Evolutionary conservation across 2,888 invertebrate genomes (phyloP), one percentile per base, ranked within the genome.

Genomic region (Cryptocheilus praepositus): DNA sequence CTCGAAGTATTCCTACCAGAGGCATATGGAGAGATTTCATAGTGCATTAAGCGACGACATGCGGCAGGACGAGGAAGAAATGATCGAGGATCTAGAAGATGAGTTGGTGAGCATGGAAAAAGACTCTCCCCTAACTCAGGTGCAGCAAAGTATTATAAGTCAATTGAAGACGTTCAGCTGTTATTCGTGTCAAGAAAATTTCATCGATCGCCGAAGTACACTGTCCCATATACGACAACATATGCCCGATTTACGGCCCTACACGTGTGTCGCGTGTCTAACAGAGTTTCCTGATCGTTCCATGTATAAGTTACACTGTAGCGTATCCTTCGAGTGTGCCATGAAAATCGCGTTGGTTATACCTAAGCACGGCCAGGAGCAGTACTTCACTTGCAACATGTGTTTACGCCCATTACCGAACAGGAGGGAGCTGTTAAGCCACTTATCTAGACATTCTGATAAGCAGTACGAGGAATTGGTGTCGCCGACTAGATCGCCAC

Each of bases 251-350:
- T 54, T 88, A 1, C 66, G 85, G 36, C 83, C 87, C 0, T 86
- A 85, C 64, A 88, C 88, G 0, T 89, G 89, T 52, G 86, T 88
- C 45, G 89, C 88, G 0, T 89, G 89, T 56, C 71, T 88, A 3
- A 88, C 86, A 0, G 85, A 87, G 52, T 88, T 89, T 52, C 77
- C 83, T 0, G 88, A 88, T 64, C 82, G 87, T 11, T 77, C 85
- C 0, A 80, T 85, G 63, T 89, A 88, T 57, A 88, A 89, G 8
- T 36, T 82, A 0, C 88, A 88, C 54, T 88, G 89, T 57, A 82
- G 81, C 15, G 86, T 83, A 0, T 88, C 88, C 0, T 88, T 87
- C 8, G 92, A 92, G 66, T 92, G 92, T 72, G 92, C 92, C 0
- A 91, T 92, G 79, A 91, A 91, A 71, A 91, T 89, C 8, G 89